Evolutionary conservation across 1,140 invertebrate species (phyloP).

Genomic region (Metaphire vulgaris): DNA sequence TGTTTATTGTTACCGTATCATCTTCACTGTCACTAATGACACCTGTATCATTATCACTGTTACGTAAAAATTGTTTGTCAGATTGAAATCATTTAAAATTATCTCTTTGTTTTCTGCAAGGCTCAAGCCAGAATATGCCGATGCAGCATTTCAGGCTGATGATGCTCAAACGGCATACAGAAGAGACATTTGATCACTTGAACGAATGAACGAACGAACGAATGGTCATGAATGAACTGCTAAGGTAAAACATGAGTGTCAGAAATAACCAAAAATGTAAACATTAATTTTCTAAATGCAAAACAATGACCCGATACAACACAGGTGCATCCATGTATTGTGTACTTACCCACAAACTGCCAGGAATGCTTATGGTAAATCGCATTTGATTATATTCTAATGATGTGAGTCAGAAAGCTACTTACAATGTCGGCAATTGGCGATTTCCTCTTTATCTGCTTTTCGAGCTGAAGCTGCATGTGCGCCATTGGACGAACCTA

Average conservation of each 20-base stretch:
- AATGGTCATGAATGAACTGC: slow-evolving; percentile 33
- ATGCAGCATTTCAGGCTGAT: background rate
- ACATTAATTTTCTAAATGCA: too few relatives aligned
- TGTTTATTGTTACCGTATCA: too few relatives aligned
- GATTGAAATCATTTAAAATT: background rate
- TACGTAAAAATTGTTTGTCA: background rate
- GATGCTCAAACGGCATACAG: background rate
- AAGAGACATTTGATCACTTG: too few relatives aligned
- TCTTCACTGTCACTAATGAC: background rate
- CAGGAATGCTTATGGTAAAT: too few relatives aligned
- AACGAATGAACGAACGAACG: too few relatives aligned
- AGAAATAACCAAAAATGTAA: too few relatives aligned
- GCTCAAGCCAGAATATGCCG: background rate
- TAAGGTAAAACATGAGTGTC: too few relatives aligned
- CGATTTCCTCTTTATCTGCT: slow-evolving; percentile 69
- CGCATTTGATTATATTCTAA: too few relatives aligned
- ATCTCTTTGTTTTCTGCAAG: background rate
- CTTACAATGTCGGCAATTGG: slow-evolving; percentile 53
- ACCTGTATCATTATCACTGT: background rate
- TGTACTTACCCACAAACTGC: too few relatives aligned
- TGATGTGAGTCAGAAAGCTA: background rate
- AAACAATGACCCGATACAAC: too few relatives aligned
- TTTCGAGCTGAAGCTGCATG: slow-evolving; percentile 85
- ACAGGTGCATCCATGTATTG: too few relatives aligned
- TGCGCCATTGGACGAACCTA: slow-evolving; percentile 72